Conservation (phyloP, 2,888 invertebrate genomes). For the Elysia crispata region DNA sequence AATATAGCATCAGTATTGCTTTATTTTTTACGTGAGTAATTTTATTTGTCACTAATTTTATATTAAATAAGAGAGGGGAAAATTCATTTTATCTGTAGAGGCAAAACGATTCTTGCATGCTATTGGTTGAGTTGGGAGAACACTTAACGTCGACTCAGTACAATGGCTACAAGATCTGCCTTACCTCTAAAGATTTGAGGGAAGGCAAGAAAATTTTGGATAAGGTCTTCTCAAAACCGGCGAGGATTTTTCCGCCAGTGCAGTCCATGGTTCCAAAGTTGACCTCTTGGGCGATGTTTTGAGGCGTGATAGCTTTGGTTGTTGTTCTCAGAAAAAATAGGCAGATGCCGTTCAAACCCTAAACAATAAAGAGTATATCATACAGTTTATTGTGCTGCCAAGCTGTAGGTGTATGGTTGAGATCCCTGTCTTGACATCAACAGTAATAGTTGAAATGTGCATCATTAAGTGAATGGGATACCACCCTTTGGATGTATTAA, state of each 20-base stretch:
- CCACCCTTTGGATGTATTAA: too few relatives aligned
- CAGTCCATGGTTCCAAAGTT: slow-evolving; percentile 76
- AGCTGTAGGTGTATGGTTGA: too few relatives aligned
- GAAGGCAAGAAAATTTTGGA: slow-evolving; percentile 94
- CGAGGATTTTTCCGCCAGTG: slow-evolving; percentile 85
- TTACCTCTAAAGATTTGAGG: slow-evolving; percentile 75
- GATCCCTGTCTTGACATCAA: too few relatives aligned
- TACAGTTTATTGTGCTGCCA: too few relatives aligned
- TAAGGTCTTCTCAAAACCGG: slow-evolving; percentile 91
- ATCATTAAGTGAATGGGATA: too few relatives aligned
- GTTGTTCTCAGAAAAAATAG: slow-evolving; percentile 75
- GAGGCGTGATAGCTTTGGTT: slow-evolving; percentile 71
- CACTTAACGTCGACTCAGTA: too few relatives aligned
- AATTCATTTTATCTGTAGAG: too few relatives aligned
- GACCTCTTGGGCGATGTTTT: slow-evolving; percentile 75
- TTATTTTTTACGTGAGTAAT: too few relatives aligned
- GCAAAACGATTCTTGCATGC: neutral
- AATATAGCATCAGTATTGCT: too few relatives aligned
- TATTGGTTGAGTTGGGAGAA: neutral
- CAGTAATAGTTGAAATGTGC: too few relatives aligned
- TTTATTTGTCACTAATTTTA: too few relatives aligned
- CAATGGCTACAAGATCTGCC: slow-evolving; percentile 14
- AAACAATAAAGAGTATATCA: slow-evolving; percentile 27
- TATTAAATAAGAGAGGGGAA: too few relatives aligned
- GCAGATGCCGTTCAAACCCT: slow-evolving; percentile 73